Conservation (phyloP, 1,140 invertebrate genomes). For the Tachypleus tridentatus region DNA sequence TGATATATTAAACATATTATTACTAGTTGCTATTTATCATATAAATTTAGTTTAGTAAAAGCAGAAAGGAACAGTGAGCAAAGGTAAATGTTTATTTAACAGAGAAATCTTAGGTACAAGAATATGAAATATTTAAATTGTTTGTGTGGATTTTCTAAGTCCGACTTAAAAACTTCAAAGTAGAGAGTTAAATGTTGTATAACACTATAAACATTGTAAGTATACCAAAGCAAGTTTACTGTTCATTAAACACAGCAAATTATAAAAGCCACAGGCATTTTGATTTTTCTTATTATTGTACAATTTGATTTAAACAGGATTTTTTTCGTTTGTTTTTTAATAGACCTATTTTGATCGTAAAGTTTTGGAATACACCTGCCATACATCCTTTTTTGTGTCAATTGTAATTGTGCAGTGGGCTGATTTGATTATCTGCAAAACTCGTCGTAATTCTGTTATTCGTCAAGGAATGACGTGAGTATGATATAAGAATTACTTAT, state of each 20-base stretch:
- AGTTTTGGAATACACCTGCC: conserved; percentile 49
- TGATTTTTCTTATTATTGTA: too few species aligned
- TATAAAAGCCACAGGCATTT: too few species aligned
- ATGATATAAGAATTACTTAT: too few species aligned
- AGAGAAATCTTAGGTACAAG: too few species aligned
- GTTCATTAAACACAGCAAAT: neutral
- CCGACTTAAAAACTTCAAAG: neutral
- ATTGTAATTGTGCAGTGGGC: conserved; percentile 57
- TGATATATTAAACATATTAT: too few species aligned
- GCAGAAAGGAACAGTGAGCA: too few species aligned
- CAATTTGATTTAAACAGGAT: too few species aligned
- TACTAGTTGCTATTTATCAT: too few species aligned
- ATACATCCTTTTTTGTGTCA: conserved; percentile 54
- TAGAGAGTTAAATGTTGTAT: neutral
- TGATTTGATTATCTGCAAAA: conserved; percentile 55
- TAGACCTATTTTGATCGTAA: conserved; percentile 47
- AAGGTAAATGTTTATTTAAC: too few species aligned
- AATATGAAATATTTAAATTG: too few species aligned
- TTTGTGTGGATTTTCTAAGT: too few species aligned
- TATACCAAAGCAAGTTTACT: neutral
- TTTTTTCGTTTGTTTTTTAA: neutral
- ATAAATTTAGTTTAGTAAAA: too few species aligned
- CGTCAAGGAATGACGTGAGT: conserved; percentile 47
- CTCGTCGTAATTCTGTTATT: conserved; percentile 47
- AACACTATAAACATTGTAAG: neutral